These are phyloP conservation scores for Endotricha flammealis DNA, from an alignment of 2,888 invertebrate species.

Conservation along the genomic window DNA sequence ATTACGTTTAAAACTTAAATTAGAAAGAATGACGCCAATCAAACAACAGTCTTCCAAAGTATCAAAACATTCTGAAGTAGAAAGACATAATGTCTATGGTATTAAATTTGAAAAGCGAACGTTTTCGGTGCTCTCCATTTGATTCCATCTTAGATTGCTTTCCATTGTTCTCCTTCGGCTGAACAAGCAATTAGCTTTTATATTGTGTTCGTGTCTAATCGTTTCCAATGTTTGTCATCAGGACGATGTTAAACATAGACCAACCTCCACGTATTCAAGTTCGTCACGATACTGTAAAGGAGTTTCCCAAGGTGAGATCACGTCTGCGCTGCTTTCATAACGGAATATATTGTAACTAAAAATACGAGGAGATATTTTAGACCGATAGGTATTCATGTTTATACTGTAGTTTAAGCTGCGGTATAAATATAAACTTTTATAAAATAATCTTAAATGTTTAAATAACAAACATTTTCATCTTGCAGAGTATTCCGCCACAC, in stretches of 20 bases:
- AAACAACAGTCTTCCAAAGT: constrained; percentile 6
- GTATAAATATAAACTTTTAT: too few relatives aligned
- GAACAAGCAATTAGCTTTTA: constrained; percentile 9
- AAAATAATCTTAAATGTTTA: too few relatives aligned
- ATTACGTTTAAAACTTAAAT: constrained; percentile 8
- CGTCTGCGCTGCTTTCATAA: constrained; percentile 14
- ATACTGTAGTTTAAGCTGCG: too few relatives aligned
- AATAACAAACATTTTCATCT: too few relatives aligned
- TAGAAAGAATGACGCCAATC: constrained; percentile 8
- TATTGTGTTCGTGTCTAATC: constrained; percentile 11
- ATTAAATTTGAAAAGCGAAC: constrained; percentile 6
- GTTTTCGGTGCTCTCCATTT: constrained; percentile 6
- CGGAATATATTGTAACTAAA: too few relatives aligned
- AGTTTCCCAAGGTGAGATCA: constrained; percentile 53
- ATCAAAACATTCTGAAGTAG: constrained; percentile 6
- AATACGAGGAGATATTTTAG: too few relatives aligned
- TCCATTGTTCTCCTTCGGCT: constrained; percentile 8
- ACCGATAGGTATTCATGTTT: too few relatives aligned
- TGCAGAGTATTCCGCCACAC: constrained; percentile 79
- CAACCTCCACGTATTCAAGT: constrained; percentile 65
- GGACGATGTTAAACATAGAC: constrained; percentile 69
- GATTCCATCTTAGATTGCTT: constrained; percentile 5
- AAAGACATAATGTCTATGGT: constrained; percentile 3
- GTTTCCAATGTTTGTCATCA: constrained; percentile 25
- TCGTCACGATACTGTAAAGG: constrained; percentile 45